Evolutionary conservation across 2,888 invertebrate genomes (phyloP), one percentile per base, ranked within the genome.

Genomic region (Ochropleura plecta): DNA sequence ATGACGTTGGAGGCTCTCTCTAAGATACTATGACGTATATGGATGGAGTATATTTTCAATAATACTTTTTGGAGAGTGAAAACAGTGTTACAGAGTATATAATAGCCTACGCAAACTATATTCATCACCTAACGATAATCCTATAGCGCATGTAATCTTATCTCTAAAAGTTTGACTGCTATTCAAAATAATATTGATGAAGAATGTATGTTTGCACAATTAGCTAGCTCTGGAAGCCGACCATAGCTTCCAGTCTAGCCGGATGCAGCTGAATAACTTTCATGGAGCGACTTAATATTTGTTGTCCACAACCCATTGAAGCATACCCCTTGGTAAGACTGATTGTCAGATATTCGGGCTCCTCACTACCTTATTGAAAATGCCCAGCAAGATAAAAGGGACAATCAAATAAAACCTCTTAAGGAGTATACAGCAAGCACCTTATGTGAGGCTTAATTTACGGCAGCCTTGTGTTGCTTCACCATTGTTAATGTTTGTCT

Each of bases 1-100:
- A 81, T 59, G 30, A 42, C 30, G 7, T 46, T 46, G 40, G 10
- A 81, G 14, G 12, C 18, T 8, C n/a, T 46, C 49, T 70, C n/a
- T n/a, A 3, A 8, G 48, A n/a, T 30, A 78, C 57, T 57, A 4
- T 3, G 6, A 5, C 20, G 8, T 14, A n/a, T 12, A 12, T 12
- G 8, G 16, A 59, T 40, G 14, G 14, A 16, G 30, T 14, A 57
- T 57, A 59, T 57, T 20, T 20, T 20, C 20, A 53, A n/a, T n/a
- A 53, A 53, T 53, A 10, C 0, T 55, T 5, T 10, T 55, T 20
- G 20, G 12, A 9, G 20, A 55, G 20, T 20, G 12, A 55, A 55
- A 55, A 20, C 3, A 2, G 20, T 6, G 12, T 14, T 14, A 55
- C 5, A 20, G 2, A 20, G n/a, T 55, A 55, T 12, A 12, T 6